These are phyloP conservation scores for Plutella xylostella DNA, from an alignment of 2,888 invertebrate species.

Conservation along the genomic window DNA sequence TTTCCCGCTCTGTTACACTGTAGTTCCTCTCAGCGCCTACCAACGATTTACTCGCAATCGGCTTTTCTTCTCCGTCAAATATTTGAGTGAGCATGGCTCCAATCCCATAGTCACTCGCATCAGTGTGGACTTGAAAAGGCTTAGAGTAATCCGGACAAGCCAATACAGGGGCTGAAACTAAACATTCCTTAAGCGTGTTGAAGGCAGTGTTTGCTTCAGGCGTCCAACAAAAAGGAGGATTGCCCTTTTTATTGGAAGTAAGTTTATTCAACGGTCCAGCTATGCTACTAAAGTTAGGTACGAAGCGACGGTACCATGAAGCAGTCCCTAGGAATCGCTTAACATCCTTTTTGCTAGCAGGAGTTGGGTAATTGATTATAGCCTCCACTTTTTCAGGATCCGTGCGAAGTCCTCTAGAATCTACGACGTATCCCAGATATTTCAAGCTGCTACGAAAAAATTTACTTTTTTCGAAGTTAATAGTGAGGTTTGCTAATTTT, in stretches of 20 bases:
- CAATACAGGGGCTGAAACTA: constrained; percentile 6
- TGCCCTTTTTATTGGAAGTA: constrained; percentile 18
- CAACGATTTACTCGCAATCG: constrained; percentile 2
- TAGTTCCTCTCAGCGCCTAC: no score
- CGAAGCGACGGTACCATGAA: constrained; percentile 22
- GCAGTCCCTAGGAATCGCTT: constrained; percentile 21
- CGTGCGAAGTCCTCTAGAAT: constrained; percentile 18
- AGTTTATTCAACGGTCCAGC: constrained; percentile 21
- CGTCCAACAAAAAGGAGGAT: constrained; percentile 20
- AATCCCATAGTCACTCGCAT: constrained; percentile 5
- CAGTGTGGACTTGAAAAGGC: constrained; percentile 9
- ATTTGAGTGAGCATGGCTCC: constrained; percentile 7
- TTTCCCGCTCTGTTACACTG: constrained; percentile 9
- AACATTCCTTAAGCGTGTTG: constrained; percentile 11
- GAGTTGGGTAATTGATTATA: constrained; percentile 19
- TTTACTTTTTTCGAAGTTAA: constrained; percentile 19
- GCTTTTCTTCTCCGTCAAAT: neutral
- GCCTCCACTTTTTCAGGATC: constrained; percentile 20
- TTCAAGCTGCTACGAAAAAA: constrained; percentile 18
- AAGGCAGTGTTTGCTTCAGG: constrained; percentile 20
- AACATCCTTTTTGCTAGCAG: constrained; percentile 20
- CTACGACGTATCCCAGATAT: constrained; percentile 19
- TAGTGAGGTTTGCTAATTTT: constrained; percentile 18
- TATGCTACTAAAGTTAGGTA: constrained; percentile 19
- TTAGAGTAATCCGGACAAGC: constrained; percentile 1